Evolutionary conservation across 2,113 vertebrate genomes (phyloP).

Genomic region (Pituophis catenifer): DNA sequence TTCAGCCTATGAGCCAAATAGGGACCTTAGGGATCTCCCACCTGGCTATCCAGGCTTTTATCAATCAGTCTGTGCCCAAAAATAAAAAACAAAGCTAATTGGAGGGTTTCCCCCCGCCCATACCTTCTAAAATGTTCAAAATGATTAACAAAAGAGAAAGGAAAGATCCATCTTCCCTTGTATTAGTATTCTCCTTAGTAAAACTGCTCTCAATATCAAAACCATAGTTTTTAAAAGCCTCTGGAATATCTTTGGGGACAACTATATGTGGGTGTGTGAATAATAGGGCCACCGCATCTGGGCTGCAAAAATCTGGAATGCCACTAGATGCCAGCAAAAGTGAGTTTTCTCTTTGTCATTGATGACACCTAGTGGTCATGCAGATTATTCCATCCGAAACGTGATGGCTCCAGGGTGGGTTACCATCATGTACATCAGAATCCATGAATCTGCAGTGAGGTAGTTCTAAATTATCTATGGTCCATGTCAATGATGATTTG

Average conservation of each 20-base stretch:
- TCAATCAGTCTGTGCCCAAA: no score
- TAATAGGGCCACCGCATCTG: background rate
- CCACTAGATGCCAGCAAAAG: background rate
- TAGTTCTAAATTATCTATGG: background rate
- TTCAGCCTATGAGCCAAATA: no score
- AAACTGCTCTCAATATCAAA: background rate
- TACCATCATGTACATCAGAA: background rate
- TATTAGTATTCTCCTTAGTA: background rate
- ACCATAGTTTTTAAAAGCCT: background rate
- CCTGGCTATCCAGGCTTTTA: no score
- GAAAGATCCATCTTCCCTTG: background rate
- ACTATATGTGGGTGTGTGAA: background rate
- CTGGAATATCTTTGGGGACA: background rate
- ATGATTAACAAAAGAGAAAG: background rate
- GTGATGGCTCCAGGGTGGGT: background rate
- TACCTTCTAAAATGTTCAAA: background rate
- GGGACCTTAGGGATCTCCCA: no score
- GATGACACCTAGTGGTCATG: background rate
- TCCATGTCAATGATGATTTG: background rate
- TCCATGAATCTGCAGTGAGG: background rate
- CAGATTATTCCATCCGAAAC: background rate
- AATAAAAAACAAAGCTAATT: no score
- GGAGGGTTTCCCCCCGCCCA: rapidly evolving
- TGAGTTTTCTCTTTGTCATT: background rate
- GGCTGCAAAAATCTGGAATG: background rate